phyloP scores from a whole-genome alignment of 2,113 vertebrate species.

The Puntigrus tetrazona region DNA sequence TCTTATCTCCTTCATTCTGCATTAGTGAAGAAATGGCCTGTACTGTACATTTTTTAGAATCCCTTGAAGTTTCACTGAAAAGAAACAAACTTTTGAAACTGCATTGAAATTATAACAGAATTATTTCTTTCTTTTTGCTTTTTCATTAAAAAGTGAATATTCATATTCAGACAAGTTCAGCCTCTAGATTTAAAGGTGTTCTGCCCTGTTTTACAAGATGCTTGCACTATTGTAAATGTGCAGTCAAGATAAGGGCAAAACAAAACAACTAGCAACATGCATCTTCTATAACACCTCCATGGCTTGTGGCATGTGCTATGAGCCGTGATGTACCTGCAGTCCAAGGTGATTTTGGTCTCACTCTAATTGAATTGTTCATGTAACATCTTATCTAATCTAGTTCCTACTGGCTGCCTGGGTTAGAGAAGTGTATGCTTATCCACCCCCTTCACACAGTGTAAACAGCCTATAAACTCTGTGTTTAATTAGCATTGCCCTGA shows the following conservation, averaged over 20 bases:
- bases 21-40: neutral
- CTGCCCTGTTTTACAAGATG: neutral
- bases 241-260: slow-evolving; percentile 12
- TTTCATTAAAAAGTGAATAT: slow-evolving; percentile 10
- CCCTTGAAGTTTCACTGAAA: neutral
- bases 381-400: slow-evolving; percentile 47
- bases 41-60: neutral
- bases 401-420: slow-evolving; percentile 28
- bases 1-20: too few relatives aligned
- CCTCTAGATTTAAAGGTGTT: neutral
- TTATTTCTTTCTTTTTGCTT: neutral
- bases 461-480: slow-evolving; percentile 37
- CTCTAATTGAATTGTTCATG: slow-evolving; percentile 44
- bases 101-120: neutral
- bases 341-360: slow-evolving; percentile 11
- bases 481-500: slow-evolving; percentile 35
- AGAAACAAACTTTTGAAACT: neutral
- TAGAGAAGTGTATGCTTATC: slow-evolving; percentile 40
- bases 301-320: neutral
- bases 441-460: slow-evolving; percentile 21
- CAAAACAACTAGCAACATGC: slow-evolving; percentile 17
- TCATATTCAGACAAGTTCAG: neutral
- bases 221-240: neutral
- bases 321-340: slow-evolving; percentile 29
- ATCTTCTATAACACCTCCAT: slow-evolving; percentile 18